These are phyloP conservation scores for Amaurobius ferox DNA, from an alignment of 2,888 invertebrate genomes.

Conservation along the genomic window DNA sequence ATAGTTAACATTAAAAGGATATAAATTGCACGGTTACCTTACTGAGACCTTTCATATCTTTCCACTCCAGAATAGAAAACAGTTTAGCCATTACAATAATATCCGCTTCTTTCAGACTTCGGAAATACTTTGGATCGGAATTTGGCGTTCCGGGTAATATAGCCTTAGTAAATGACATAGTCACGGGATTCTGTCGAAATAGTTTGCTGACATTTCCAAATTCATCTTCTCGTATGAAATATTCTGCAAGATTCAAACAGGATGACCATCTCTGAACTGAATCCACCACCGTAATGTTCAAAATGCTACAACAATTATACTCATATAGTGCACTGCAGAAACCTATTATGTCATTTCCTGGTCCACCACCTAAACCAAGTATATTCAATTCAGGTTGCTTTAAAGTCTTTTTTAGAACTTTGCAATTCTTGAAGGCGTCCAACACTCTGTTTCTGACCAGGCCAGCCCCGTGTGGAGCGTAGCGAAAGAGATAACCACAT, in stretches of 20 bases:
- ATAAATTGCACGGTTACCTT: too few relatives aligned
- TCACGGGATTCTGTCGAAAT: background rate
- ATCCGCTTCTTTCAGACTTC: background rate
- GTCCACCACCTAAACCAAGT: slow-evolving; percentile 11
- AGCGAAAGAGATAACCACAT: slow-evolving; percentile 15
- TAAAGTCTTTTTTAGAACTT: background rate
- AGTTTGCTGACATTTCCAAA: slow-evolving; percentile 19
- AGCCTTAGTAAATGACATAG: background rate
- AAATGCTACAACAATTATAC: background rate
- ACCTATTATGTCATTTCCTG: slow-evolving; percentile 19
- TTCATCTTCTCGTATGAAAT: background rate
- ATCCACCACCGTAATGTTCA: slow-evolving; percentile 18
- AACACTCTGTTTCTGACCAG: background rate
- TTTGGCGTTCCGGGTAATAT: background rate
- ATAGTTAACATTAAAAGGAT: too few relatives aligned
- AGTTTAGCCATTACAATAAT: background rate
- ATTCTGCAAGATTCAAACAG: background rate
- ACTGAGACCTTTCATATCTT: background rate
- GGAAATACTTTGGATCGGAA: background rate
- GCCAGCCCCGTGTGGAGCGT: slow-evolving; percentile 1
- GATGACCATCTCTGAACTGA: background rate
- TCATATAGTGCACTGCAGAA: slow-evolving; percentile 16
- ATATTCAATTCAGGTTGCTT: background rate
- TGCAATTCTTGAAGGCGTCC: background rate
- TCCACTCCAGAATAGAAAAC: background rate